Evolutionary conservation across 1,140 invertebrate species (phyloP).

Genomic region (Drosophila repletoides): DNA sequence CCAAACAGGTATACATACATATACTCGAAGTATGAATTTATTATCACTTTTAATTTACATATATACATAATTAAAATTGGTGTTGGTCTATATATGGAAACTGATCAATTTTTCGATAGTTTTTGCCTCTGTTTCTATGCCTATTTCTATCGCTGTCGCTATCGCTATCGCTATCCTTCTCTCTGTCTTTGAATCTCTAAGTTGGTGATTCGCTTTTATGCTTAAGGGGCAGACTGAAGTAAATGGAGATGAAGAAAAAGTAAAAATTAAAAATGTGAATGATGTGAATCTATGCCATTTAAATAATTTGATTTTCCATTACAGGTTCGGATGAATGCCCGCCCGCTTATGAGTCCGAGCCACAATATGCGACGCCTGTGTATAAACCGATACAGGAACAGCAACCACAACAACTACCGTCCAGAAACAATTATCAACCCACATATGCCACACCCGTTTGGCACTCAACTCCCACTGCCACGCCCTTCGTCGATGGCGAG

Average conservation of each 20-base stretch:
- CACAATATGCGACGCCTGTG: conserved; percentile 59
- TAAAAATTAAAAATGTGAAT: no score
- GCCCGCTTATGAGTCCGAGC: conserved; percentile 48
- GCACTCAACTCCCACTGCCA: conserved; percentile 39
- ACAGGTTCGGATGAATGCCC: conserved; percentile 53
- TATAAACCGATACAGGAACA: conserved; percentile 15
- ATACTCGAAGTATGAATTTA: no score
- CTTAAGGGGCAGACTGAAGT: no score
- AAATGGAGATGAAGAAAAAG: no score
- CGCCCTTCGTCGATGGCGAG: conserved; percentile 29
- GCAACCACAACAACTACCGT: conserved; percentile 27
- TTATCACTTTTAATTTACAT: no score
- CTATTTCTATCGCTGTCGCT: background rate
- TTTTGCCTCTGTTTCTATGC: background rate
- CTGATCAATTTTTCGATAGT: no score
- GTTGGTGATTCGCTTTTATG: background rate
- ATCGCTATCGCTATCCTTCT: background rate
- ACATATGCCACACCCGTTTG: conserved; percentile 60
- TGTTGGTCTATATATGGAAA: no score
- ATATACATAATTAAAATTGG: no score
- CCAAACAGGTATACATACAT: no score
- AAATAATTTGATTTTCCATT: no score
- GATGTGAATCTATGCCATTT: no score
- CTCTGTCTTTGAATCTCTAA: background rate
- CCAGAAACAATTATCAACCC: conserved; percentile 8